Conservation (phyloP, 2,797 vertebrate genomes). For the Melanotaenia parkinsoni region DNA sequence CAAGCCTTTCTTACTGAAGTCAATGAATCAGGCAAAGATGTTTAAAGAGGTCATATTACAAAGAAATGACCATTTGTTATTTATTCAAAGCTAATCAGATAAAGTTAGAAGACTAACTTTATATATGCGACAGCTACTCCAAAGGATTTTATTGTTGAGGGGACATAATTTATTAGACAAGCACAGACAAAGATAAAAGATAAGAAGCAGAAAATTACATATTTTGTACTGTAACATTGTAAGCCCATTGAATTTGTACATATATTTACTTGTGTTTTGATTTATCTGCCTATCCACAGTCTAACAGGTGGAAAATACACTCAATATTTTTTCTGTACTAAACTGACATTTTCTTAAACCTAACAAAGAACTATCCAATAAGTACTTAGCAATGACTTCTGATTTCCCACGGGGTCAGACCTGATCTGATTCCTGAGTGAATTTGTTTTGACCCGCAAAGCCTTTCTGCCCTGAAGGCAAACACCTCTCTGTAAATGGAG, state of each 20-base stretch:
- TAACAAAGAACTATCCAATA: neutral
- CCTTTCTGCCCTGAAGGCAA: too few relatives aligned
- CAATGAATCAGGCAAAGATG: neutral
- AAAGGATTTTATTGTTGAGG: neutral
- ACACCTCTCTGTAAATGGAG: too few relatives aligned
- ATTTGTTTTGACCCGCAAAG: too few relatives aligned
- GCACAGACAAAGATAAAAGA: neutral
- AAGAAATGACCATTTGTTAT: neutral
- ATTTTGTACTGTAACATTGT: neutral
- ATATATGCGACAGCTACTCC: neutral
- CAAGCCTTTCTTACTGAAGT: neutral
- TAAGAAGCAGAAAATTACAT: neutral
- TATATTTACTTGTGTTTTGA: too few relatives aligned
- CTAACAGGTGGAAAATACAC: too few relatives aligned
- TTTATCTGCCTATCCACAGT: neutral
- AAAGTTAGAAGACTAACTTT: neutral
- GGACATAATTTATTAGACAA: neutral
- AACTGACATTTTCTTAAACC: neutral
- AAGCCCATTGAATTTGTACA: too few relatives aligned
- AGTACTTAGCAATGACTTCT: neutral
- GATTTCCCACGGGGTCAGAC: neutral
- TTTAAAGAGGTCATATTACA: neutral
- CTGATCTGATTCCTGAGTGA: neutral
- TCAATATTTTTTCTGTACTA: too few relatives aligned
- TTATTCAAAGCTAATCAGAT: neutral